Evolutionary conservation across 2,113 vertebrate species (phyloP), one percentile per base, ranked within the genome.

Genomic region (Platycercus adscitus): DNA sequence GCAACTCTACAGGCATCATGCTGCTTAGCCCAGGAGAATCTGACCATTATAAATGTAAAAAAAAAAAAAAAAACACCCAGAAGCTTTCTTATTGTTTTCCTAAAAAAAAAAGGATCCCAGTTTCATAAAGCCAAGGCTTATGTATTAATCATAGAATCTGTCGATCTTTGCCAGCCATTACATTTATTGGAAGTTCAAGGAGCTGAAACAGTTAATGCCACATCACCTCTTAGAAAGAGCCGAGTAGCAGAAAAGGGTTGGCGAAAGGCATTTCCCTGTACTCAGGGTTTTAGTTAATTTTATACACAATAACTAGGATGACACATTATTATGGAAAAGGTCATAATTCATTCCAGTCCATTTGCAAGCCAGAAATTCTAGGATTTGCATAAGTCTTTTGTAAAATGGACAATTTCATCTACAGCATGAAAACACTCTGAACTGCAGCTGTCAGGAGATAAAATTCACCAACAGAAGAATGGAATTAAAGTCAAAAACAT

Each of bases 371-470:
- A 94, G 83, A 70, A 84, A 92, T 88, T 76, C 66, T 82, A 87
- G 73, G 78, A 85, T 88, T 96, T 94, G 53, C 82, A 37, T 70
- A 92, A 91, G 66, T 80, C 71, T 91, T 95, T 65, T 94, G 87
- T 88, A 91, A 93, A 91, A 89, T 15, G 2, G 58, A 79, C 91
- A 94, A 26, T 93, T 94, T 94, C 79, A 83, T 82, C 71, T 80
- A 85, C 43, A 93, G 58, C 63, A 49, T 93, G 61, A 58, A 95
- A 93, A 89, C 56, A 87, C 29, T 87, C 52, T 49, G 63, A 81
- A 85, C 6, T 94, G 81, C 71, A 94, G 96, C 68, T 86, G 66
- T 91, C 81, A 88, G 83, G 64, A 95, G 76, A 86, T 37, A 86
- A 83, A 78, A 90, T 70, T 43, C 88, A 70, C 71, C 61, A 41